Evolutionary conservation across 2,888 invertebrate species (phyloP).

Genomic region (Tipula unca): DNA sequence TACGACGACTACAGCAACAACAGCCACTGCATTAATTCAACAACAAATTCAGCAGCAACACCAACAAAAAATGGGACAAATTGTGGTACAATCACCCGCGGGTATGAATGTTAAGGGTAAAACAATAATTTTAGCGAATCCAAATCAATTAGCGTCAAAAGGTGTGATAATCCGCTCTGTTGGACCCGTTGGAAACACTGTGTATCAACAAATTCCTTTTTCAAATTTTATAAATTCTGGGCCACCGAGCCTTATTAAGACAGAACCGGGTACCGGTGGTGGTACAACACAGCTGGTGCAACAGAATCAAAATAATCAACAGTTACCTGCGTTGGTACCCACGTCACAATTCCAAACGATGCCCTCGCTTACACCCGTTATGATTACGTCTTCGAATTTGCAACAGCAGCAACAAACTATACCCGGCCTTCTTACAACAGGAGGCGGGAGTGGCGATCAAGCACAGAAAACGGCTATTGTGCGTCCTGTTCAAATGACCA

Average conservation of each 20-base stretch:
- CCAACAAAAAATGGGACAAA: constrained; percentile 39
- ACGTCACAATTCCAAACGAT: constrained; percentile 30
- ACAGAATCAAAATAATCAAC: constrained; percentile 30
- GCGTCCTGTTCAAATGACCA: constrained; percentile 36
- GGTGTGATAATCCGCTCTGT: constrained; percentile 41
- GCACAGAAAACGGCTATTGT: constrained; percentile 31
- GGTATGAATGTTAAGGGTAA: constrained; percentile 37
- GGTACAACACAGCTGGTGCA: constrained; percentile 33
- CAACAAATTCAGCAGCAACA: constrained; percentile 39
- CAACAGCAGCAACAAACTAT: constrained; percentile 33
- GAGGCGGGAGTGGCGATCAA: neutral
- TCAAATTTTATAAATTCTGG: constrained; percentile 35
- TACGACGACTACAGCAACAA: constrained; percentile 30
- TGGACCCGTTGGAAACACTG: constrained; percentile 34
- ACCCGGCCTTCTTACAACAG: constrained; percentile 32
- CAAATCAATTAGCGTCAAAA: constrained; percentile 33
- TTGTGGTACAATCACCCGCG: constrained; percentile 33
- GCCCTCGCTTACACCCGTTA: constrained; percentile 26
- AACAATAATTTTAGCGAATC: constrained; percentile 36
- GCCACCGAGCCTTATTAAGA: constrained; percentile 37
- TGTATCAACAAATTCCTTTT: constrained; percentile 42
- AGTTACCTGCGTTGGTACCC: constrained; percentile 40
- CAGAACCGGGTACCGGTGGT: constrained; percentile 24
- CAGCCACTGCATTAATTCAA: constrained; percentile 36
- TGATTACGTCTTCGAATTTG: constrained; percentile 35